Evolutionary conservation across 2,888 invertebrate genomes (phyloP).

Genomic region (Hyppa rectilinea): DNA sequence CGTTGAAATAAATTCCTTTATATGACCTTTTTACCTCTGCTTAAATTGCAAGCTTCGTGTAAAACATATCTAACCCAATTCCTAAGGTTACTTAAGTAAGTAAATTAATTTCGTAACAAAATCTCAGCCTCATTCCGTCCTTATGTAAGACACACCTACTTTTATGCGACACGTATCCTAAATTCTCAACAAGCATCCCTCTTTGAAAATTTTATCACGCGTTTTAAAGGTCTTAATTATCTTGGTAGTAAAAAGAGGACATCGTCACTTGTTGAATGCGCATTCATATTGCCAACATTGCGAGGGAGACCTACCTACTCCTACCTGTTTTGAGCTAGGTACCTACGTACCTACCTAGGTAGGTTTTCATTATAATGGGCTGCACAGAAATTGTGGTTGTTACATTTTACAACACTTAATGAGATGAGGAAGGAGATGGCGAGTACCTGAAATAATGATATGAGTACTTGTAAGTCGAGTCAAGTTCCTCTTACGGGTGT

Average conservation of each 20-base stretch:
- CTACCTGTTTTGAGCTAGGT: slow-evolving; percentile 18
- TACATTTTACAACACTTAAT: slow-evolving; percentile 28
- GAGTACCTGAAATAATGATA: too few relatives aligned
- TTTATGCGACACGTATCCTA: slow-evolving; percentile 15
- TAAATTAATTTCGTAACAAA: slow-evolving; percentile 27
- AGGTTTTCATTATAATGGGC: neutral
- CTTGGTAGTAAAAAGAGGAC: slow-evolving; percentile 29
- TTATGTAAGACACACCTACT: slow-evolving; percentile 28
- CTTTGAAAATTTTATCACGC: neutral
- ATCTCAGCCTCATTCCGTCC: neutral
- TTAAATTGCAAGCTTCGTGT: neutral
- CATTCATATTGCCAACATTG: slow-evolving; percentile 9
- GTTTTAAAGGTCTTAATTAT: slow-evolving; percentile 35
- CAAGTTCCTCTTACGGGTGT: neutral
- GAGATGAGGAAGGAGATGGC: neutral
- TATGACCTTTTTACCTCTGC: too few relatives aligned
- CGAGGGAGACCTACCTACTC: neutral
- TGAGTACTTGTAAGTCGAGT: neutral
- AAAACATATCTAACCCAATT: neutral
- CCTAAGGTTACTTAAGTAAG: neutral
- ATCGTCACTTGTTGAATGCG: slow-evolving; percentile 31
- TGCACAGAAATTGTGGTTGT: slow-evolving; percentile 14
- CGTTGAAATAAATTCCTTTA: too few relatives aligned
- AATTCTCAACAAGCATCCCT: slow-evolving; percentile 26
- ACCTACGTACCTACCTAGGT: neutral